Evolutionary conservation across 2,797 vertebrate genomes (phyloP).

Genomic region (Ctenopoma multispine): DNA sequence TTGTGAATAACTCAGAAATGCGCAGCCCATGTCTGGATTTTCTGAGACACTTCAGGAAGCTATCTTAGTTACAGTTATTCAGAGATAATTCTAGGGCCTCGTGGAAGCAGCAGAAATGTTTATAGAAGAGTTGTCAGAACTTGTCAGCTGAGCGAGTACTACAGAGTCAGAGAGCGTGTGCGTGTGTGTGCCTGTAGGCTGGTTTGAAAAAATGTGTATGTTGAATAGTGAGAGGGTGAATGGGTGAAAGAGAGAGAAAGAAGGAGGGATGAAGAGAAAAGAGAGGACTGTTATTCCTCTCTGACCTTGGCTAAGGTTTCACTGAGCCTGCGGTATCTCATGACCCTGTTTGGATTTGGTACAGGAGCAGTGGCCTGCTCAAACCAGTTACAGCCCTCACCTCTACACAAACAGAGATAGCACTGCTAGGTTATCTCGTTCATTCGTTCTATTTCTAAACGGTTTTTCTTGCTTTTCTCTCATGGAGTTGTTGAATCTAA

Average conservation of each 20-base stretch:
- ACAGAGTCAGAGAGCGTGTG: conserved; percentile 48
- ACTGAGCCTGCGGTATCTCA: conserved; percentile 72
- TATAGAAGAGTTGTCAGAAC: conserved; percentile 76
- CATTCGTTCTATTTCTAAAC: conserved; percentile 10
- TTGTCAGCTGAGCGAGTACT: conserved; percentile 67
- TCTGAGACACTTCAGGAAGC: conserved; percentile 31
- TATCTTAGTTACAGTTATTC: conserved; percentile 47
- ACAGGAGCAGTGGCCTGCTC: conserved; percentile 66
- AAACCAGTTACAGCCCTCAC: conserved; percentile 67
- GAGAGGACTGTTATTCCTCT: conserved; percentile 69
- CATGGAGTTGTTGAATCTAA: conserved; percentile 2
- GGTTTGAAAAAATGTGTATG: conserved; percentile 31
- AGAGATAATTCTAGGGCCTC: conserved; percentile 49
- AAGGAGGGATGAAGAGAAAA: conserved; percentile 50
- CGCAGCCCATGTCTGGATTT: conserved; percentile 32
- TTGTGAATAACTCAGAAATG: conserved; percentile 37
- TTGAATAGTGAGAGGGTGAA: conserved; percentile 29
- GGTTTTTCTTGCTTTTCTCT: neutral
- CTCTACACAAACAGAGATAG: conserved; percentile 31
- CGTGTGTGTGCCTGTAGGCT: conserved; percentile 46
- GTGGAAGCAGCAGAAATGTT: conserved; percentile 68
- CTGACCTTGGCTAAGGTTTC: conserved; percentile 84
- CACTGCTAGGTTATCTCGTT: conserved; percentile 13
- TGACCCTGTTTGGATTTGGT: conserved; percentile 76
- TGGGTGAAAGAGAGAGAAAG: conserved; percentile 32